Percentiles rank a stretch among this genome's conserved stretches.
Evolutionary conservation across 1,140 invertebrate genomes (phyloP).

Genomic region (Fopius arisanus): DNA sequence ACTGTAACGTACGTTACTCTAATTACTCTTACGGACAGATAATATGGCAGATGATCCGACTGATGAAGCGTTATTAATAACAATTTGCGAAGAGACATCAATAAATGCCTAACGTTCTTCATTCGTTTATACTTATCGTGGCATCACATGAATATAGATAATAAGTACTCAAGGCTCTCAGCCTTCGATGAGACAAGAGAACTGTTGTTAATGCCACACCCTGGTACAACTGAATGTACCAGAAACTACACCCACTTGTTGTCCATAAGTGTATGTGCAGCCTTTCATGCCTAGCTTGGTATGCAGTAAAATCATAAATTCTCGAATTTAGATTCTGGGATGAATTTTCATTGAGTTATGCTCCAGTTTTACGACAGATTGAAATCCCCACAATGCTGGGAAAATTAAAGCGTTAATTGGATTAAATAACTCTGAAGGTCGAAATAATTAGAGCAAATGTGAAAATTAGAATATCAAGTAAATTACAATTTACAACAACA

Average conservation of each 20-base stretch:
- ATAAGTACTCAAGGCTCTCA: background rate
- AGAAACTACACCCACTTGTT: background rate
- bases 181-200: background rate
- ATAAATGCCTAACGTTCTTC: no score
- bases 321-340: background rate
- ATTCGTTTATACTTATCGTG: no score
- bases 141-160: no score
- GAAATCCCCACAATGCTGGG: background rate
- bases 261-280: background rate
- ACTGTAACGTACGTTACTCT: no score
- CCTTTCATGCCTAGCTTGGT: background rate
- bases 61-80: no score
- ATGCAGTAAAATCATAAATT: background rate
- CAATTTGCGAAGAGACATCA: no score
- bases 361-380: background rate
- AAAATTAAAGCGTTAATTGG: background rate
- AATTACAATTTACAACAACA: no score
- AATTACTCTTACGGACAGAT: no score
- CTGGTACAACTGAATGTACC: background rate
- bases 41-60: no score
- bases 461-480: no score
- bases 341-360: background rate
- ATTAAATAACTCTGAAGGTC: background rate
- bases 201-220: background rate
- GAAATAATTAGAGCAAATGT: background rate